Conservation (phyloP, 2,113 vertebrate genomes). For the Podiceps cristatus region DNA sequence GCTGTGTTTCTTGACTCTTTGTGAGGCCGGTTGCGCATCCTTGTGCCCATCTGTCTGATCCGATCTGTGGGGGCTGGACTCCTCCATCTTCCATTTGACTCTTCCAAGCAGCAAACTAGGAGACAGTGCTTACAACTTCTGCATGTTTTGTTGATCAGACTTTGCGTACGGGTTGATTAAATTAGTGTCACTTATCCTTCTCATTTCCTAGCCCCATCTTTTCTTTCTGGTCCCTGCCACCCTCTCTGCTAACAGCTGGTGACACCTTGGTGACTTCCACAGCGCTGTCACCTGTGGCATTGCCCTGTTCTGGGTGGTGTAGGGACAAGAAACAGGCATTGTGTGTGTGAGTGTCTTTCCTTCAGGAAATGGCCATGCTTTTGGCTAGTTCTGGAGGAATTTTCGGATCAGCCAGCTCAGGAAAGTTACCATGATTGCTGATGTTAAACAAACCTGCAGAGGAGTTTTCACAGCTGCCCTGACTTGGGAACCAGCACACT, state of each 20-base stretch:
- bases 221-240: neutral
- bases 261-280: neutral
- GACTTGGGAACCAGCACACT: rapidly evolving
- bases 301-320: neutral
- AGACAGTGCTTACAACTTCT: neutral
- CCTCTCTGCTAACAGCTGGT: neutral
- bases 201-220: neutral
- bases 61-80: neutral
- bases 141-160: neutral
- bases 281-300: neutral
- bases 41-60: neutral
- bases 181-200: neutral
- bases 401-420: neutral
- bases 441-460: neutral
- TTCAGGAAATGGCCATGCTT: neutral
- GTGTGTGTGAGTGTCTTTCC: neutral
- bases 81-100: neutral
- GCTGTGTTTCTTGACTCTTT: neutral
- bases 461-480: neutral
- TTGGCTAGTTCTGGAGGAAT: neutral
- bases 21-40: neutral
- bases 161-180: neutral
- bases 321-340: neutral
- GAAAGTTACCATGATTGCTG: neutral
- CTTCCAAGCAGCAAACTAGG: neutral